These are phyloP conservation scores for Laupala kohalensis DNA, from an alignment of 1,140 invertebrate species.

Conservation along the genomic window DNA sequence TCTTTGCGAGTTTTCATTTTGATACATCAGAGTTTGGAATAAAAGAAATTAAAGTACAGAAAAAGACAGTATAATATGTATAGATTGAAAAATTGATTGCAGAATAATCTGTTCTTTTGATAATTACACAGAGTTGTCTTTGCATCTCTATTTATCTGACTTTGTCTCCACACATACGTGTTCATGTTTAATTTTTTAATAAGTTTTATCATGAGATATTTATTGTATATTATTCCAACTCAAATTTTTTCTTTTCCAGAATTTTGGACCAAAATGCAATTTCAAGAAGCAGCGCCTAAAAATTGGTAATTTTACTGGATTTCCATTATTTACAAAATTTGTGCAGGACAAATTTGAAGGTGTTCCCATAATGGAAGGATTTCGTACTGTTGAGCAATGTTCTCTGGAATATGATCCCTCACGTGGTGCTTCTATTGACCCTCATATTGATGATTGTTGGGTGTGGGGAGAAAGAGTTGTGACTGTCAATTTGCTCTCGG, in stretches of 20 bases:
- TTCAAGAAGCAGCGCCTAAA: constrained; percentile 88
- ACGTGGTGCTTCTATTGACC: constrained; percentile 88
- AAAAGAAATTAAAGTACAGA: too few relatives aligned
- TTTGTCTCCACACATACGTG: neutral
- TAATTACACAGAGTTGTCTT: too few relatives aligned
- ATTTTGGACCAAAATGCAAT: constrained; percentile 97
- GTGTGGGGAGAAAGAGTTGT: constrained; percentile 96
- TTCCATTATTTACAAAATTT: constrained; percentile 69
- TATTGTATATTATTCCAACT: constrained; percentile 4
- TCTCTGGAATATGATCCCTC: constrained; percentile 82
- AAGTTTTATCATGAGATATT: neutral
- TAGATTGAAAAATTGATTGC: too few relatives aligned
- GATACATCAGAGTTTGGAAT: too few relatives aligned
- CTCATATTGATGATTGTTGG: constrained; percentile 98
- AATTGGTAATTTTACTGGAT: constrained; percentile 67
- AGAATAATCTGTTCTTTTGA: too few relatives aligned
- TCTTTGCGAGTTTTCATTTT: too few relatives aligned
- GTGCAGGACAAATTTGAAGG: constrained; percentile 65
- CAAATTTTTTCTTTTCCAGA: constrained; percentile 38
- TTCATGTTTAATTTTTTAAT: neutral
- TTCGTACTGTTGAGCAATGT: constrained; percentile 90
- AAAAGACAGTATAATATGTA: too few relatives aligned
- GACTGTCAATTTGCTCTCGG: constrained; percentile 75
- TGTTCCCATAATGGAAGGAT: constrained; percentile 51
- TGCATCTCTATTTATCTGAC: neutral